Evolutionary conservation across 1,140 invertebrate genomes (phyloP), one percentile per base, ranked within the genome.

Genomic region (Ruditapes philippinarum): DNA sequence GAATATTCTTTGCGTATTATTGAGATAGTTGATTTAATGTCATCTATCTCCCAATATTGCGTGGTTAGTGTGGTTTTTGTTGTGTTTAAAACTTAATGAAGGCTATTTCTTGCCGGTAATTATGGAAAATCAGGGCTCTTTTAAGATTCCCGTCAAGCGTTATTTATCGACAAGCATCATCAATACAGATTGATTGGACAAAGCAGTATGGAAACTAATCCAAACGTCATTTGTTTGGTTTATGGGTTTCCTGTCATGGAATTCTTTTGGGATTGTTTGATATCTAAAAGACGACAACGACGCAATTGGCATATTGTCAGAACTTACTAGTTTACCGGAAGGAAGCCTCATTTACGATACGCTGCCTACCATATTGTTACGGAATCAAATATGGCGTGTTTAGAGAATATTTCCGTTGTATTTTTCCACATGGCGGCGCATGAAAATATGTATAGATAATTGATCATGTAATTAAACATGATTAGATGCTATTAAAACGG

Each of bases 61-160:
- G 74, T 78, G 74, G 74, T 54, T 49, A 54, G 28, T 49, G 31
- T 4, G n/a, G 54, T 36, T 36, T 49, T 54, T 36, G 28, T 78
- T 42, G 25, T 28, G 22, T 49, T 54, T 49, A 54, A 78, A 78
- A 51, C 74, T 17, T 78, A 78, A 78, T 78, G 74, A 78, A 11
- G 49, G 19, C 28, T 54, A 78, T 78, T 78, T 78, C 45, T 78
- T 78, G 74, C 74, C 74, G 74, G 74, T 78, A 78, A 78, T 78
- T 78, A 78, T 25, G 33, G 31, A 57, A 54, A 78, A 78, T 78
- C 74, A 28, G 28, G 33, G 74, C 74, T 54, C 45, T 70, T 45
- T 54, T 57, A 31, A 33, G 25, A 25, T 54, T 78, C 28, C 49
- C 45, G 74, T 54, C 74, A 78, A 78, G 45, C 42, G 74, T 51